Conservation (phyloP, 2,113 vertebrate species). For the Crotalus tigris region DNA sequence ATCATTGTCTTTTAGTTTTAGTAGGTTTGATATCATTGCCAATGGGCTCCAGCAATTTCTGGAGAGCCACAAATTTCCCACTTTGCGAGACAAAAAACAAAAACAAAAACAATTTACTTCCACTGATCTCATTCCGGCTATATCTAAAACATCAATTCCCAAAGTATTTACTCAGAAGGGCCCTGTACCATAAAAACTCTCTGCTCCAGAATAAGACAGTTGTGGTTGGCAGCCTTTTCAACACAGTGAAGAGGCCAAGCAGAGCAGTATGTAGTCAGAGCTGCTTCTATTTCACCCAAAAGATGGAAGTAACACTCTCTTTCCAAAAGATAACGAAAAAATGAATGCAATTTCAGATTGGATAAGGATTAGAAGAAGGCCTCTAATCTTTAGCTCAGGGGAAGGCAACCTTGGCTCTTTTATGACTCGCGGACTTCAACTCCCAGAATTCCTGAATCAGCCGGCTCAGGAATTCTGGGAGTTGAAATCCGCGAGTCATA, state of each 20-base stretch:
- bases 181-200: background rate
- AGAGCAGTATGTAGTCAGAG: no score
- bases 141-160: background rate
- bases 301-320: background rate
- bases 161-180: background rate
- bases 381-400: background rate
- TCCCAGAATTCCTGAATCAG: no score
- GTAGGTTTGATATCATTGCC: background rate
- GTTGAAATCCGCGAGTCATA: no score
- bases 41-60: background rate
- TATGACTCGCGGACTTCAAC: no score
- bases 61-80: background rate
- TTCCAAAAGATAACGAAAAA: background rate
- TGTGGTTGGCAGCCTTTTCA: background rate
- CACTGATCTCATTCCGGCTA: background rate
- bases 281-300: background rate
- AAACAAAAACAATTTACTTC: slow-evolving; percentile 16
- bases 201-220: background rate
- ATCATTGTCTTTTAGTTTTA: background rate
- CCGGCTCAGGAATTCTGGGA: no score
- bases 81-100: background rate
- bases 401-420: no score
- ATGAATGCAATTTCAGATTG: background rate
- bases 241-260: background rate
- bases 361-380: background rate